Conservation (phyloP, 2,888 invertebrate genomes). For the Mimumesa dahlbomi region DNA sequence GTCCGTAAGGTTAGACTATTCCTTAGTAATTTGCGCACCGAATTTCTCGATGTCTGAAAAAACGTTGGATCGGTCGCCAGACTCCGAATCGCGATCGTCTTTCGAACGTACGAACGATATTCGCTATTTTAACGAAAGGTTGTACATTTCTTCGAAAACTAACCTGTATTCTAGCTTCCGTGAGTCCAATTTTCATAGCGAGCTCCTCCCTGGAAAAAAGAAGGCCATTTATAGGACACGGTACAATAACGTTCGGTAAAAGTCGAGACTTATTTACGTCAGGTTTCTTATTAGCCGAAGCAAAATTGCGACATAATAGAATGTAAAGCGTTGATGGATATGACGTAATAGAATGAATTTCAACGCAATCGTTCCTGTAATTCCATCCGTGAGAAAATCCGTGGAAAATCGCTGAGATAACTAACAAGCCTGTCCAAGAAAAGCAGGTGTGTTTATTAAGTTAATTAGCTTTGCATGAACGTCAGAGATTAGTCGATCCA, state of each 20-base stretch:
- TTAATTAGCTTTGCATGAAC: conserved; percentile 53
- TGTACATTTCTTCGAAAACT: too few species aligned
- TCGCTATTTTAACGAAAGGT: too few species aligned
- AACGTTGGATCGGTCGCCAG: too few species aligned
- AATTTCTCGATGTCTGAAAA: too few species aligned
- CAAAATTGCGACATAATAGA: background rate
- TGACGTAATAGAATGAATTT: too few species aligned
- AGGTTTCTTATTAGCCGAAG: background rate
- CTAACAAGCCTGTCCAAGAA: conserved; percentile 4
- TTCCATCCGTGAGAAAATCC: conserved; percentile 43
- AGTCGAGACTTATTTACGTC: background rate
- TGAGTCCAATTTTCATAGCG: conserved; percentile 96
- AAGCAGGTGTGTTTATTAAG: conserved; percentile 36
- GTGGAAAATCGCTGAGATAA: conserved; percentile 12
- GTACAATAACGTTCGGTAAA: too few species aligned
- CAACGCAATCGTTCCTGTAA: conserved; percentile 23
- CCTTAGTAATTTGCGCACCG: too few species aligned
- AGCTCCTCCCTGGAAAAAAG: conserved; percentile 93
- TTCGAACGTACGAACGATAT: too few species aligned
- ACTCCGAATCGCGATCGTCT: too few species aligned
- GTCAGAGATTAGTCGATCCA: conserved; percentile 29
- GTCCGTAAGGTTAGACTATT: too few species aligned
- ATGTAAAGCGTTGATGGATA: too few species aligned
- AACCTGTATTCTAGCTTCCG: conserved; percentile 97
- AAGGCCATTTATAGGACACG: too few species aligned